Percentiles rank a stretch among this genome's conserved stretches.
Evolutionary conservation across 2,113 vertebrate species (phyloP).

Genomic region (Sterna hirundo): DNA sequence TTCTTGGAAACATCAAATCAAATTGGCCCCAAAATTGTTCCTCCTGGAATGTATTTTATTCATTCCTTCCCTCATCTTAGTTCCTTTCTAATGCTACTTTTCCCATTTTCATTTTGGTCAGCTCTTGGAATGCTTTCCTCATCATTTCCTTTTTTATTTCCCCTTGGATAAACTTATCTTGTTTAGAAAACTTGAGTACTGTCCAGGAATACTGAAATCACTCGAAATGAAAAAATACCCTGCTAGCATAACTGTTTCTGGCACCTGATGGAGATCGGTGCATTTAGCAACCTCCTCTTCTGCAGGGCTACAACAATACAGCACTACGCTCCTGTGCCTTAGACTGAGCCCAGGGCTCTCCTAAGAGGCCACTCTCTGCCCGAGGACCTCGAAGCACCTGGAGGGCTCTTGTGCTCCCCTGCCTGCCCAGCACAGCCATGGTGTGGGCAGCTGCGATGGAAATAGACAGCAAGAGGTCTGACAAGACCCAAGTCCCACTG

Average conservation of each 20-base stretch:
- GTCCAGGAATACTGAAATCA: background rate
- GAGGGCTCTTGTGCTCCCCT: background rate
- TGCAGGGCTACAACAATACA: background rate
- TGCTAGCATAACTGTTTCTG: background rate
- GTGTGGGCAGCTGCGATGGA: background rate
- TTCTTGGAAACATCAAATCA: background rate
- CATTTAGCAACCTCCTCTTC: background rate
- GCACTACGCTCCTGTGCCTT: background rate
- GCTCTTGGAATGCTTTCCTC: background rate
- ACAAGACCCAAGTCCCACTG: background rate
- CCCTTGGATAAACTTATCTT: background rate
- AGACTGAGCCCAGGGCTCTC: background rate
- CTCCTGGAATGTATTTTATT: background rate
- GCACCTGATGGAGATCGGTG: no score
- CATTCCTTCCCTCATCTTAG: background rate
- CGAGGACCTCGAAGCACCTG: no score
- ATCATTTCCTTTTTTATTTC: background rate
- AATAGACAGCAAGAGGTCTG: no score
- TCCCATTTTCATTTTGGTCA: background rate
- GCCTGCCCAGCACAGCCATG: background rate
- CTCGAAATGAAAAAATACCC: background rate
- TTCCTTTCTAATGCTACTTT: background rate
- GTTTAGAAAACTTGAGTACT: background rate
- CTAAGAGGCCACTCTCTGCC: background rate
- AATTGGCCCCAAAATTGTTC: background rate